phyloP scores from a whole-genome alignment of 2,113 vertebrate species.

The Bubo bubo region DNA sequence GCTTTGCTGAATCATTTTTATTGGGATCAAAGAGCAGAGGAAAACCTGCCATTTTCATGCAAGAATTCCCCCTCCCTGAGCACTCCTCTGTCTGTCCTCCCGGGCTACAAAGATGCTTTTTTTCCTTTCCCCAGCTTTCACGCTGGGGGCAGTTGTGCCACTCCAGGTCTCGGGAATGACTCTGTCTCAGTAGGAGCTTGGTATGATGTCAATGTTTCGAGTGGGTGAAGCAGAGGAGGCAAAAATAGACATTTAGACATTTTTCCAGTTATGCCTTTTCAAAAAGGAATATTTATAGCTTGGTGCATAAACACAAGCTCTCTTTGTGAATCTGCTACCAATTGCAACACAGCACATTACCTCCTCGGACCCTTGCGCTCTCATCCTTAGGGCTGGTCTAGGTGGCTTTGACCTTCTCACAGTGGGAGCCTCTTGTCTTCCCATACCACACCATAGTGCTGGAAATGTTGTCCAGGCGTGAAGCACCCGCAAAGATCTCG shows the following conservation, averaged over 20 bases:
- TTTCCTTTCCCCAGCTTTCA: neutral
- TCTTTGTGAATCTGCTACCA: slow-evolving; percentile 58
- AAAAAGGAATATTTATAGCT: slow-evolving; percentile 64
- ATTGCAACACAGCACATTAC: fast-evolving
- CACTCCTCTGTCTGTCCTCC: neutral
- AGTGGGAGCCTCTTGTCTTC: neutral
- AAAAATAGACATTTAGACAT: slow-evolving; percentile 77
- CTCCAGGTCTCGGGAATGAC: neutral
- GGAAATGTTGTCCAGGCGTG: fast-evolving
- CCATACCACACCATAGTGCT: fast-evolving
- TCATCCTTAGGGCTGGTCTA: neutral
- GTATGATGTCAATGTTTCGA: slow-evolving; percentile 81
- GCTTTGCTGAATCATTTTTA: neutral
- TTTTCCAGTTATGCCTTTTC: slow-evolving; percentile 71
- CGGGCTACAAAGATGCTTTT: neutral
- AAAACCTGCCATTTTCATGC: neutral
- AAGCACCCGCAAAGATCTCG: fast-evolving
- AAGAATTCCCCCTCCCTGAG: neutral
- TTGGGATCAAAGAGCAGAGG: neutral
- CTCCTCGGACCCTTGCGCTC: fast-evolving
- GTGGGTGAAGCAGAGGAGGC: slow-evolving; percentile 80
- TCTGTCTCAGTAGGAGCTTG: slow-evolving; percentile 74
- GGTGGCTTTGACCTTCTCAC: neutral
- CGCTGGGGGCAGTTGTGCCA: neutral
- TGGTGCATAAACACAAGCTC: slow-evolving; percentile 45